phyloP scores from a whole-genome alignment of 2,888 invertebrate species.

The Trilocha varians region DNA sequence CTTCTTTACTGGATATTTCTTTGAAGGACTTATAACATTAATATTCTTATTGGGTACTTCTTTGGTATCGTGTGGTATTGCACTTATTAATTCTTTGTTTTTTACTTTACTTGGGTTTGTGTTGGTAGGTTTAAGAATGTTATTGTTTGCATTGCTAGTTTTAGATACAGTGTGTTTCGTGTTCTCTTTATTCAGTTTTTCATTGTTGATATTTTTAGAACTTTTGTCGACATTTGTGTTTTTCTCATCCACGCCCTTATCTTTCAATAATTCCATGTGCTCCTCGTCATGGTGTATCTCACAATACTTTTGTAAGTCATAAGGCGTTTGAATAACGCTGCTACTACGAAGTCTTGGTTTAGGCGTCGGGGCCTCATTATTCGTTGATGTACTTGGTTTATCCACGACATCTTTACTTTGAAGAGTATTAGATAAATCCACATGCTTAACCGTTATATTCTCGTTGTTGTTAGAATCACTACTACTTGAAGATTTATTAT shows the following conservation, averaged over 20 bases:
- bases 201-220: slow-evolving; percentile 41
- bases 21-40: slow-evolving; percentile 62
- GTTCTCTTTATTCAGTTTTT: slow-evolving; percentile 34
- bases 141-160: slow-evolving; percentile 20
- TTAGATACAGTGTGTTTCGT: slow-evolving; percentile 26
- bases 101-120: slow-evolving; percentile 32
- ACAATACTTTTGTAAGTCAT: slow-evolving; percentile 65
- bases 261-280: slow-evolving; percentile 56
- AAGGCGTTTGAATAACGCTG: slow-evolving; percentile 67
- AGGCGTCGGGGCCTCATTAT: slow-evolving; percentile 39
- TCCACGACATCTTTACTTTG: slow-evolving; percentile 44
- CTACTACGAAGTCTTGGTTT: slow-evolving; percentile 61
- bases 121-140: slow-evolving; percentile 29
- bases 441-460: slow-evolving; percentile 61
- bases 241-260: slow-evolving; percentile 37
- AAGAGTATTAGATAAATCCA: slow-evolving; percentile 53
- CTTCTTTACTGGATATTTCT: slow-evolving; percentile 63
- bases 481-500: slow-evolving; percentile 53
- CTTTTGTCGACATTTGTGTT: slow-evolving; percentile 39
- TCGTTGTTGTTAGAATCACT: slow-evolving; percentile 64
- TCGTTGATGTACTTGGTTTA: slow-evolving; percentile 30
- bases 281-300: slow-evolving; percentile 64
- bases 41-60: slow-evolving; percentile 55
- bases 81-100: slow-evolving; percentile 53
- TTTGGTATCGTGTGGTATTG: slow-evolving; percentile 66